Base-by-base conservation (phyloP, 2,113 vertebrate genomes). In the Corythaixoides concolor region DNA sequence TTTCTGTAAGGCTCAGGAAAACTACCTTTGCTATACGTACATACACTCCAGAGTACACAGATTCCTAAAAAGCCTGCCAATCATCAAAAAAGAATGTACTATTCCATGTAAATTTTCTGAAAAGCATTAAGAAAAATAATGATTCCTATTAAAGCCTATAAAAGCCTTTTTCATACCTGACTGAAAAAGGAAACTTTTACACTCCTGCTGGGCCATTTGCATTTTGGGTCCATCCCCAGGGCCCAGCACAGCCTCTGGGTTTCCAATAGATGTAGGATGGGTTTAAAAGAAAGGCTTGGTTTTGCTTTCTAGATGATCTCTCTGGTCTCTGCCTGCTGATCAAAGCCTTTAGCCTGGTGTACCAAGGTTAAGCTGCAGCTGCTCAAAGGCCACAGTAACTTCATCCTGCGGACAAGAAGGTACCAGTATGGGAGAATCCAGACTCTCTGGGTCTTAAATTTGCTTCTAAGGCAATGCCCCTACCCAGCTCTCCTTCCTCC, bases 171-270 rank as follows among this genome's bases (percentile, higher is more conserved):
- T 28, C 8, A 22, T 23, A 39, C 1, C 9, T 37, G 33, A 66
- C 64, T 52, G 52, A 73, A 2, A 30, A 78, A 69, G 33, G 30
- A 60, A 87, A 47, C 9, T 53, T 63, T 12, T 10, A 23, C 8
- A 14, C 17, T 52, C 22, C 23, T 0, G 0, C 45, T 47, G 64
- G 45, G 39, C 41, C 2, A 3, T 45, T 64, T 47, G 47, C 21
- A 50, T 30, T 41, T 28, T 45, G 66, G 19, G 59, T 47, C 28
- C 30, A 66, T 24, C 5, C 49, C 30, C 22, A 39, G 60, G 6
- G 14, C 26, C n/a, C 37, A 83, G 37, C 11, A 23, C 13, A 84
- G 56, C 27, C 18, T 81, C 8, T 15, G 3, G 30, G 20, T 62
- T 70, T 66, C 83, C 52, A 43, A 6, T 4, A 21, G 60, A 43